Conservation (phyloP, 2,888 invertebrate genomes). For the Eugnorisma glareosa region DNA sequence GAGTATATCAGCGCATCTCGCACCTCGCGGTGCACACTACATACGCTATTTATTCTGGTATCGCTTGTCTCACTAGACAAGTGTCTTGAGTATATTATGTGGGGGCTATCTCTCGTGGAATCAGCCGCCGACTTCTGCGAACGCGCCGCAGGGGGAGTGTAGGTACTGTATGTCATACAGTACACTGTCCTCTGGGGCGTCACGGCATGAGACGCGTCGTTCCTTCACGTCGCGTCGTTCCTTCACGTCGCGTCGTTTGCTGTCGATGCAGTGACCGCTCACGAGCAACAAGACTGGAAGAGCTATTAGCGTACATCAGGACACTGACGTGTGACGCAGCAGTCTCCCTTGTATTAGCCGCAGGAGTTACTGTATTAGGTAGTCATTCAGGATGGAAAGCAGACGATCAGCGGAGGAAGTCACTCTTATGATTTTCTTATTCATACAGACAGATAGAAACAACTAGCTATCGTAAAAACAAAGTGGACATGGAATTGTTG, state of each 20-base stretch:
- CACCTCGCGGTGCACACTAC: neutral
- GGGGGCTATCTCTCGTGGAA: conserved; percentile 17
- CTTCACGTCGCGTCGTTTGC: neutral
- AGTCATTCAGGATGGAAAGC: too few species aligned
- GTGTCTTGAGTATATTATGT: neutral
- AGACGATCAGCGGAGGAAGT: too few species aligned
- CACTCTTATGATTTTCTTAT: neutral
- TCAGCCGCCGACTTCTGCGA: conserved; percentile 19
- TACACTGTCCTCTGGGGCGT: neutral
- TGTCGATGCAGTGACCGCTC: neutral
- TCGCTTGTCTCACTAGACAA: conserved; percentile 4
- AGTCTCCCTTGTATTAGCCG: neutral
- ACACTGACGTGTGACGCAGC: neutral
- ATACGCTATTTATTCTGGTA: neutral
- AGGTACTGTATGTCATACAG: neutral
- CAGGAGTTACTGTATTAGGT: neutral
- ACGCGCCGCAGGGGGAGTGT: conserved; percentile 1
- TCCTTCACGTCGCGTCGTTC: neutral
- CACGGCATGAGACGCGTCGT: too few species aligned
- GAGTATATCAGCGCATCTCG: neutral
- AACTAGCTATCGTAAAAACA: neutral
- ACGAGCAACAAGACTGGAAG: neutral
- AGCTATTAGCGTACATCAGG: neutral
- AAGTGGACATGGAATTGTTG: neutral
- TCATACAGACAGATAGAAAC: neutral